Percentiles rank a stretch among this genome's conserved stretches.
Conservation (phyloP, 2,888 invertebrate species). For the Cantharis rufa region DNA sequence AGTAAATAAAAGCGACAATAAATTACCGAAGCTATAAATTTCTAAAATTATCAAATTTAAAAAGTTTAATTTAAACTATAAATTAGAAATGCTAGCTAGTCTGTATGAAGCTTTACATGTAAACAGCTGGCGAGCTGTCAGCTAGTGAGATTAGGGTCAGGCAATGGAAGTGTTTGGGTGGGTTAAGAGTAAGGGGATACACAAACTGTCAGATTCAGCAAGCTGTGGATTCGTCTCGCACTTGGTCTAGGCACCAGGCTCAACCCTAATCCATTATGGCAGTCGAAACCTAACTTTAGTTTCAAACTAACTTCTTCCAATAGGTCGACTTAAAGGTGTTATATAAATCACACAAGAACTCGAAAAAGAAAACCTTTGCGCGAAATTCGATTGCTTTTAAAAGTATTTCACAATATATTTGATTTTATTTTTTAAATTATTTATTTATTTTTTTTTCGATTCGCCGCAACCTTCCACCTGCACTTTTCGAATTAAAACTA, state of each 20-base stretch:
- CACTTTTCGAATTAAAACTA: not conserved
- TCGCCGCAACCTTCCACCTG: not conserved
- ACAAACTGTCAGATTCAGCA: slow-evolving; percentile 50
- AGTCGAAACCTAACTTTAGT: slow-evolving; percentile 38
- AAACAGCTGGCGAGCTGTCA: slow-evolving; percentile 55
- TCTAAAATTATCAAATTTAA: slow-evolving; percentile 27
- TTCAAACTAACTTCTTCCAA: slow-evolving; percentile 4
- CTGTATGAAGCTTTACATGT: slow-evolving; percentile 49
- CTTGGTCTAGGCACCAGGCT: slow-evolving; percentile 47
- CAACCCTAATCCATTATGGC: slow-evolving; percentile 56
- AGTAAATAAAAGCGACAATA: not conserved
- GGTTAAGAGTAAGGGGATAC: slow-evolving; percentile 38
- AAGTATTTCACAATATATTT: slow-evolving; percentile 2
- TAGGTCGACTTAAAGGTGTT: slow-evolving; percentile 1
- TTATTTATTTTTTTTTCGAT: not conserved
- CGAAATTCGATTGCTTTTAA: slow-evolving; percentile 30
- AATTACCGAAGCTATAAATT: slow-evolving; percentile 20
- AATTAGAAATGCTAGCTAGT: slow-evolving; percentile 44
- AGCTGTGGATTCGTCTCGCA: slow-evolving; percentile 51
- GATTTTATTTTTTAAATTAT: not conserved
- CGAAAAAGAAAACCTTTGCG: not conserved
- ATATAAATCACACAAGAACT: slow-evolving; percentile 1
- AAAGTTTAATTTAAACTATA: slow-evolving; percentile 31
- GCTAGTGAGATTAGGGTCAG: slow-evolving; percentile 55
- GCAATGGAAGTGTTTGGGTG: slow-evolving; percentile 45